Percentiles rank a stretch among this genome's conserved stretches.
Evolutionary conservation across 2,888 invertebrate species (phyloP).

Genomic region (Eledona agricola): DNA sequence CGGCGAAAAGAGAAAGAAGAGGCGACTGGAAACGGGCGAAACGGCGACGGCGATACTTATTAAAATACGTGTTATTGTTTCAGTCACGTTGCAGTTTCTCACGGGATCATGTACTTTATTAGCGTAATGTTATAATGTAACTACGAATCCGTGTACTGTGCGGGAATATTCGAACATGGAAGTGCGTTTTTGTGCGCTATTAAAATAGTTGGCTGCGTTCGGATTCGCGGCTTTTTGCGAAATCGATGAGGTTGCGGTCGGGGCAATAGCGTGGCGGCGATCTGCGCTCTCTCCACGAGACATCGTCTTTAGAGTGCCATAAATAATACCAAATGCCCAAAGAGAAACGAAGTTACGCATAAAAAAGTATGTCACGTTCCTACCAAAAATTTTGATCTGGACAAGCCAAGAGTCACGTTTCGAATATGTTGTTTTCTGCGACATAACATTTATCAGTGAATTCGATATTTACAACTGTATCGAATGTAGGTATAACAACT

Average conservation of each 20-base stretch:
- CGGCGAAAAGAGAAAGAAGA: conserved; percentile 21
- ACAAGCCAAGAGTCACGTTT: no score
- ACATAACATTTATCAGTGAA: no score
- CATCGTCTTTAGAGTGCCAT: no score
- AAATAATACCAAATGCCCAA: no score
- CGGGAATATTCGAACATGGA: conserved; percentile 40
- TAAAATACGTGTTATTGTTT: conserved; percentile 64
- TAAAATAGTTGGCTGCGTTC: conserved; percentile 26
- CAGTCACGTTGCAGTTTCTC: conserved; percentile 64
- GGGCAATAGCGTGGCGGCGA: neutral
- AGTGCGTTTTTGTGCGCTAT: conserved; percentile 31
- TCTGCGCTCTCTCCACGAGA: no score
- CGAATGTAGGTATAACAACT: no score
- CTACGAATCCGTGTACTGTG: conserved; percentile 47
- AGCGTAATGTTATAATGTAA: conserved; percentile 50
- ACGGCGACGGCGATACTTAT: conserved; percentile 57
- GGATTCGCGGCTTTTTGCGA: conserved; percentile 6
- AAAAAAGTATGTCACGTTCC: no score
- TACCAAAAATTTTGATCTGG: no score
- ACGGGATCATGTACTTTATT: conserved; percentile 60
- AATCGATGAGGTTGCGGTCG: conserved; percentile 3
- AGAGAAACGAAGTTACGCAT: no score
- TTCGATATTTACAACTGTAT: no score
- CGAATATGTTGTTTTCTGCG: no score
- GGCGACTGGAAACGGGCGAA: conserved; percentile 25